phyloP scores from a whole-genome alignment of 2,888 invertebrate genomes.

The Pemphredon lugubris region DNA sequence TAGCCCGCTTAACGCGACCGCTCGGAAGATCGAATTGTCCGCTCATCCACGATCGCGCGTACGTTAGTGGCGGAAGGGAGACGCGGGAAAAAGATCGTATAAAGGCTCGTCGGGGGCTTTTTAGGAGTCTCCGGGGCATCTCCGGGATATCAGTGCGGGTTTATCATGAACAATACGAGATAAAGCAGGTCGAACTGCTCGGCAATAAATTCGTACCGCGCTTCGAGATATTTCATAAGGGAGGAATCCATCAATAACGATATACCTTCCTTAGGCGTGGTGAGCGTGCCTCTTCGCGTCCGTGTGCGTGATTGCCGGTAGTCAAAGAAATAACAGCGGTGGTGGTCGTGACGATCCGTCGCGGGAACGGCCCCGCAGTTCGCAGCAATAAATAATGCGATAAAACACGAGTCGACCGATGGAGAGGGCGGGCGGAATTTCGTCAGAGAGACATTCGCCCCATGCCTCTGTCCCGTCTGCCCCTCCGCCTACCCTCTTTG shows the following conservation, averaged over 20 bases:
- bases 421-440: constrained; percentile 53
- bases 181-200: constrained; percentile 78
- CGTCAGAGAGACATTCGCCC: constrained; percentile 51
- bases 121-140: constrained; percentile 64
- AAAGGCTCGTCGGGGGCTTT: constrained; percentile 72
- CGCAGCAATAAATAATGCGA: constrained; percentile 80
- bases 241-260: constrained; percentile 81
- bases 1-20: constrained; percentile 50
- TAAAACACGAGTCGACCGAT: constrained; percentile 80
- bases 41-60: constrained; percentile 4
- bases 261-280: too few species aligned
- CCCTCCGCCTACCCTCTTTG: constrained; percentile 44
- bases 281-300: constrained; percentile 42
- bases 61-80: constrained; percentile 19
- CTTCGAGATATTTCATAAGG: constrained; percentile 80
- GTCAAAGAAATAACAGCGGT: constrained; percentile 51
- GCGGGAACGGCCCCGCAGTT: constrained; percentile 61
- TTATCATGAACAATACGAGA: constrained; percentile 80
- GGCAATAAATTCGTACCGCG: constrained; percentile 80
- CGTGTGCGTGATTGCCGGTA: constrained; percentile 62
- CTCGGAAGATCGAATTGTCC: constrained; percentile 14
- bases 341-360: constrained; percentile 33
- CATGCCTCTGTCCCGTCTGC: constrained; percentile 1
- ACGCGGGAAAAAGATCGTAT: constrained; percentile 52
- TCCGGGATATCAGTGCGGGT: constrained; percentile 76